Base-by-base conservation (phyloP, 2,113 vertebrate species). In the Sigmodon hispidus region DNA sequence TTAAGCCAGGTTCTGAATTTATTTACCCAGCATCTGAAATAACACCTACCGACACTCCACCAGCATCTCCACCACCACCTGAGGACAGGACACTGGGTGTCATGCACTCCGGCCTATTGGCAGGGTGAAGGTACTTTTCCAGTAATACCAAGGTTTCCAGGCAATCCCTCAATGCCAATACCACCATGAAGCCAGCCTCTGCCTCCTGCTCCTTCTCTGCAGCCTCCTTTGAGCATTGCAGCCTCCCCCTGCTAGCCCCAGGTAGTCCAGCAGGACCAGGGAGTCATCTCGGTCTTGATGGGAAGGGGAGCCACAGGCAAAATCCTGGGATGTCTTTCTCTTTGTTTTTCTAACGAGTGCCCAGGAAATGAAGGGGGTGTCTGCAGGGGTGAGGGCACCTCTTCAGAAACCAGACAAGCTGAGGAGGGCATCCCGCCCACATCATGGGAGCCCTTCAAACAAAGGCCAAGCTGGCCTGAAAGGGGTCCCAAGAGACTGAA, bases 141-240 rank as follows among this genome's bases (percentile, higher is more conserved):
- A 19, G 16, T 15, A 3, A 5, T n/a, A 19, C 21, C 12, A 89
- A 50, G 52, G 43, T 87, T 70, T 34, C 55, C 88, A 55, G 72
- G n/a, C n/a, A 83, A 61, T 40, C 80, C 80, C 57, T 61, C 26
- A 3, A 8, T 31, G 40, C 6, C 40, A 63, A 61, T 55, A 22
- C 80, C 36, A 40, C 43, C n/a, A 16, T n/a, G 40, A 31, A 67
- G 75, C 7, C n/a, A 36, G 43, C 77, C 26, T 34, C 55, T 57
- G 55, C 15, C 13, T 12, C 0, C 17, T 7, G 16, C 8, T 22
- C 36, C 43, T 0, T 12, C 8, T 70, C 11, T 59, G 36, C 52
- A 81, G 19, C 40, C 50, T 40, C 59, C 65, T 43, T 61, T 13
- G n/a, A 26, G 36, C 19, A 1, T 19, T 1, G 11, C 8, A 45